A percentile compares a stretch with the other conserved stretches of the same genome.
phyloP scores from a whole-genome alignment of 2,888 invertebrate genomes.

The Kuschelorhynchus macadamiae region DNA sequence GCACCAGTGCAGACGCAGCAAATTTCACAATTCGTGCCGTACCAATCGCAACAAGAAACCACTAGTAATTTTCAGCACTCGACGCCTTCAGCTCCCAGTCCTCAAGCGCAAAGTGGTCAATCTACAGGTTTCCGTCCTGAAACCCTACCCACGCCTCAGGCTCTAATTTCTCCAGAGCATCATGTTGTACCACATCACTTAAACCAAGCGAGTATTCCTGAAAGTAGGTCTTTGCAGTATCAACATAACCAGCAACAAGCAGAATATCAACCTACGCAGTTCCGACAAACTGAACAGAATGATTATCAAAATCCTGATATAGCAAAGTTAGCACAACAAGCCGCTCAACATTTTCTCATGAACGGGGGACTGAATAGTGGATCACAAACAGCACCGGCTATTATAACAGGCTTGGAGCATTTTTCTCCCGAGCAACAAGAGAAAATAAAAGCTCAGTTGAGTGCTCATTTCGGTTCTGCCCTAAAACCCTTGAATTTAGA shows the following conservation, averaged over 20 bases:
- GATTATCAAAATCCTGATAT: slow-evolving; percentile 49
- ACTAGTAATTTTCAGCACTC: slow-evolving; percentile 32
- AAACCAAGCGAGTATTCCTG: slow-evolving; percentile 2
- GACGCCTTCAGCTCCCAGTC: slow-evolving; percentile 24
- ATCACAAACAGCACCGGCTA: slow-evolving; percentile 61
- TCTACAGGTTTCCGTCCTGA: slow-evolving; percentile 36
- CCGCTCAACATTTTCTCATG: slow-evolving; percentile 58
- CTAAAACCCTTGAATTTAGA: slow-evolving; percentile 48
- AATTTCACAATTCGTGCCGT: slow-evolving; percentile 54
- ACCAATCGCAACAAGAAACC: slow-evolving; percentile 22
- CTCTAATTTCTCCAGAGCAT: slow-evolving; percentile 17
- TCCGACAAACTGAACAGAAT: slow-evolving; percentile 11
- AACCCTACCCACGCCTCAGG: slow-evolving; percentile 46
- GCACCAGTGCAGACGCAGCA: slow-evolving; percentile 26
- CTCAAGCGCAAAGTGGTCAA: not conserved
- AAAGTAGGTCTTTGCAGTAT: slow-evolving; percentile 21
- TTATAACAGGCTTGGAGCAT: slow-evolving; percentile 67
- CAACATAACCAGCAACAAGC: slow-evolving; percentile 13
- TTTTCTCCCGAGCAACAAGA: slow-evolving; percentile 66
- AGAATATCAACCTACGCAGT: slow-evolving; percentile 21
- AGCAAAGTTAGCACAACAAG: slow-evolving; percentile 59
- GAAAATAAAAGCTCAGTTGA: slow-evolving; percentile 65
- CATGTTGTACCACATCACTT: slow-evolving; percentile 19
- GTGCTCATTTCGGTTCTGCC: slow-evolving; percentile 61
- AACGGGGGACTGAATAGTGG: slow-evolving; percentile 30